Evolutionary conservation across 2,113 vertebrate species (phyloP).

Genomic region (Poeciliopsis occidentalis): DNA sequence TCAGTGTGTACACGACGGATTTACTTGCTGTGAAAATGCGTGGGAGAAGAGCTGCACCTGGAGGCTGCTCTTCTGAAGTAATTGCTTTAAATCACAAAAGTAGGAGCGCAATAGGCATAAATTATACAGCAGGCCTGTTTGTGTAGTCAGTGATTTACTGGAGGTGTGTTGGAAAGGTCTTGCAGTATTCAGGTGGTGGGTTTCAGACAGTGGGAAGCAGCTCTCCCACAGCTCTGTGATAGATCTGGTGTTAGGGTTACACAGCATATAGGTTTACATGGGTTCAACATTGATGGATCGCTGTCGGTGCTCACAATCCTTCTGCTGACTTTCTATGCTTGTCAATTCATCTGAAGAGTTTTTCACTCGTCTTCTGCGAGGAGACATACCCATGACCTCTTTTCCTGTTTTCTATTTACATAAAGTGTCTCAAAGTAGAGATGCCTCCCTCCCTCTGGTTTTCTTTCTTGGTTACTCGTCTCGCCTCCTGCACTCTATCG

Average conservation of each 20-base stretch:
- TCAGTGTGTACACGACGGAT: constrained; percentile 38
- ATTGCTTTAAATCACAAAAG: constrained; percentile 55
- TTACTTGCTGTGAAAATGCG: constrained; percentile 59
- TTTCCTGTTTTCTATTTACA: constrained; percentile 40
- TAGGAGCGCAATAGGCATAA: constrained; percentile 35
- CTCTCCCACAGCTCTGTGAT: constrained; percentile 33
- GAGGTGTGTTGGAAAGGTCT: constrained; percentile 40
- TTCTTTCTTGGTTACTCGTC: constrained; percentile 38
- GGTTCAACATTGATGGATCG: constrained; percentile 58
- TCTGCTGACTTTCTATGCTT: constrained; percentile 6
- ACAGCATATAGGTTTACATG: constrained; percentile 51
- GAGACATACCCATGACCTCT: constrained; percentile 49
- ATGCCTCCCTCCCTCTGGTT: constrained; percentile 34
- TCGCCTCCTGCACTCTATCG: constrained; percentile 25
- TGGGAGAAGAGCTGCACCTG: constrained; percentile 37
- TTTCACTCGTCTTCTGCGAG: constrained; percentile 26
- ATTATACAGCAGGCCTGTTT: constrained; percentile 36
- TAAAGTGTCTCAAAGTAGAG: constrained; percentile 48
- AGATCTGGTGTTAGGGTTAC: constrained; percentile 56
- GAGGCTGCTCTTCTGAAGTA: constrained; percentile 50
- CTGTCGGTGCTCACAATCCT: constrained; percentile 13
- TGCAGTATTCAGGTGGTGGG: constrained; percentile 38
- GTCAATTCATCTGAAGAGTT: constrained; percentile 17
- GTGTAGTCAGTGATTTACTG: constrained; percentile 50
- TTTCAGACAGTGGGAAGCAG: constrained; percentile 44